Conservation (phyloP, 37 sponge, comb jelly and placozoan genomes). For the Dysidea cf. avara region DNA sequence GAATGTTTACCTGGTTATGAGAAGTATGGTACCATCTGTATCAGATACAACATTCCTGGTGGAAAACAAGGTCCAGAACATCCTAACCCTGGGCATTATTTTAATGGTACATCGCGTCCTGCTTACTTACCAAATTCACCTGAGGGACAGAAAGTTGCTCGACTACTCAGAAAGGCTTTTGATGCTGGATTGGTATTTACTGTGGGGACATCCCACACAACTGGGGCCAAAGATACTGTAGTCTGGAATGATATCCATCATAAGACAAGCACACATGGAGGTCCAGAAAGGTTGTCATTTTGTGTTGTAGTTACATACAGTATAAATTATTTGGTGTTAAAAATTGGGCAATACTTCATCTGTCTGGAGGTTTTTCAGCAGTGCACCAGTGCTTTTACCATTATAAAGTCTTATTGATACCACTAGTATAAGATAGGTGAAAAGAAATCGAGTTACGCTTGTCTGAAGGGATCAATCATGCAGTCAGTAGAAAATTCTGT, state of each 20-base stretch:
- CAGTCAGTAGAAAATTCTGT: too few species aligned
- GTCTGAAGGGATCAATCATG: too few species aligned
- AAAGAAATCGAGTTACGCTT: too few species aligned
- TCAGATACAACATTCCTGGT: slow-evolving; percentile 58
- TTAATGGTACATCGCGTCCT: slow-evolving; percentile 36
- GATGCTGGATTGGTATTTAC: slow-evolving; percentile 58
- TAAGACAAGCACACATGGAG: slow-evolving; percentile 52
- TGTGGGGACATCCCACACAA: slow-evolving; percentile 60
- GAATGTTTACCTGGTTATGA: slow-evolving; percentile 60
- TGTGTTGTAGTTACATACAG: too few species aligned
- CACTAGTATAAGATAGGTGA: too few species aligned
- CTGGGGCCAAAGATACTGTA: slow-evolving; percentile 41
- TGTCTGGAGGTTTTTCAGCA: too few species aligned
- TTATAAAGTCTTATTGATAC: too few species aligned
- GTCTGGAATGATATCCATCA: slow-evolving; percentile 84
- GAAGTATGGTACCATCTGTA: slow-evolving; percentile 40
- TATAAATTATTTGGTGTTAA: too few species aligned
- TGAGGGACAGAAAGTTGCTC: slow-evolving; percentile 55
- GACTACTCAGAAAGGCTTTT: slow-evolving; percentile 61
- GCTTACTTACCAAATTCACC: slow-evolving; percentile 71
- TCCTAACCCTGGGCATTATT: slow-evolving; percentile 71
- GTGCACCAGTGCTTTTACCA: too few species aligned
- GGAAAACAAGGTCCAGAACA: slow-evolving; percentile 57
- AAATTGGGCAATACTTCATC: too few species aligned
- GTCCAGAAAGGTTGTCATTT: slow-evolving; percentile 35